These are phyloP conservation scores for Myrmecophaga tridactyla DNA, from an alignment of 2,113 vertebrate species.

Conservation along the genomic window DNA sequence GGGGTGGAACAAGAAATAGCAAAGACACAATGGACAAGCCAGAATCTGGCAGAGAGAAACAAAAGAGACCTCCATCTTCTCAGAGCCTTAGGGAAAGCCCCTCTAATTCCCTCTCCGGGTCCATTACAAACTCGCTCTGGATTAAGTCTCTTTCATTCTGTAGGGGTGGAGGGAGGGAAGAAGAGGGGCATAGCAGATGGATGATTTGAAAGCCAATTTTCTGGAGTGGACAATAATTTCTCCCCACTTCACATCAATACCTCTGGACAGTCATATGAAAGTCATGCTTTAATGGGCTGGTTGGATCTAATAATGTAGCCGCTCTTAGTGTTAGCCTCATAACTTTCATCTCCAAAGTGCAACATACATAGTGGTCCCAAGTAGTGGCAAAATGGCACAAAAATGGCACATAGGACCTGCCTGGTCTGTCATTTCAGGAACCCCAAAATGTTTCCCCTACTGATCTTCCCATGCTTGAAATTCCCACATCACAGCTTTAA, in stretches of 20 bases:
- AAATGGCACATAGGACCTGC: neutral
- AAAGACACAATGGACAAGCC: neutral
- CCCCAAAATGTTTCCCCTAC: neutral
- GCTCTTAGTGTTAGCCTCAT: slow-evolving; percentile 20
- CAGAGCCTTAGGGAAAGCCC: slow-evolving; percentile 18
- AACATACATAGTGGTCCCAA: neutral
- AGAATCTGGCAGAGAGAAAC: neutral
- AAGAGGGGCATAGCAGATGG: neutral
- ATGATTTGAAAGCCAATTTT: slow-evolving; percentile 41
- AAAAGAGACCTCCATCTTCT: neutral
- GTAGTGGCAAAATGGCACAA: slow-evolving; percentile 9
- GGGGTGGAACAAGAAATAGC: neutral
- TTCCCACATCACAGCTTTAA: neutral
- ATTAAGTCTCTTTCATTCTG: slow-evolving; percentile 10
- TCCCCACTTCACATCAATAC: slow-evolving; percentile 31
- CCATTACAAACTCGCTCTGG: neutral
- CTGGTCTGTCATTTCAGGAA: neutral
- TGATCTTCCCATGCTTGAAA: neutral
- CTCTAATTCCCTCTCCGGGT: neutral
- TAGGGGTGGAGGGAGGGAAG: neutral
- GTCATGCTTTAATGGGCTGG: neutral
- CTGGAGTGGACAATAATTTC: slow-evolving; percentile 29
- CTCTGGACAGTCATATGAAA: slow-evolving; percentile 41
- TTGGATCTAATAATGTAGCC: neutral
- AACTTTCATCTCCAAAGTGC: slow-evolving; percentile 12